phyloP scores from a whole-genome alignment of 2,888 invertebrate species.

The Pachycephus smyrnensis region DNA sequence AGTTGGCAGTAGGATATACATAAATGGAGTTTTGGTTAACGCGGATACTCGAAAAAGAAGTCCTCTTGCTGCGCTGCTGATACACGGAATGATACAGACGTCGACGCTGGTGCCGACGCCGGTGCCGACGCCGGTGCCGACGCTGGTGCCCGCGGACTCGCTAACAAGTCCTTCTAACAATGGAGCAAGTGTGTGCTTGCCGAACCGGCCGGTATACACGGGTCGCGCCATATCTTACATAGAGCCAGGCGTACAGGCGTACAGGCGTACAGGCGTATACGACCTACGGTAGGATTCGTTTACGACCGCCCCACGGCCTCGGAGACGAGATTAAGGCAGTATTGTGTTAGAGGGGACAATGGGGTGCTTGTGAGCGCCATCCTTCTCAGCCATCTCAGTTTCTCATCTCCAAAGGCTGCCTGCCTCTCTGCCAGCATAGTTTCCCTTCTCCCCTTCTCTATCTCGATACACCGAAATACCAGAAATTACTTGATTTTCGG shows the following conservation, averaged over 20 bases:
- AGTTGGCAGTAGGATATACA: background rate
- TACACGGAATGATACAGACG: background rate
- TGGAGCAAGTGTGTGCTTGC: background rate
- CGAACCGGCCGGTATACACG: background rate
- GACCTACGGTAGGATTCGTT: constrained; percentile 16
- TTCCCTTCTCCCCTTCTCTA: background rate
- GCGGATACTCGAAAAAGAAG: background rate
- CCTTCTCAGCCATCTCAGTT: background rate
- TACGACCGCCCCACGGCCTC: constrained; percentile 5
- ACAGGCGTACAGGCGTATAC: background rate
- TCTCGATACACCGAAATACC: background rate
- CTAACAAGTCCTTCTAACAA: background rate
- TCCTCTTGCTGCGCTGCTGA: background rate
- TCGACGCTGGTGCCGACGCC: background rate
- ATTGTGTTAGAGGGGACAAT: constrained; percentile 21
- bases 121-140: background rate
- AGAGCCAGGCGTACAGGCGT: background rate
- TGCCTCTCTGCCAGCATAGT: background rate
- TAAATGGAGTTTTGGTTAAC: background rate
- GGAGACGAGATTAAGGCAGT: constrained; percentile 19
- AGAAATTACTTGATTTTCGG: background rate
- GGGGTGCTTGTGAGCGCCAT: constrained; percentile 10
- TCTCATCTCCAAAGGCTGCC: background rate
- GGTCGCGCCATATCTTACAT: background rate
- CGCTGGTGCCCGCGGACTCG: background rate